A percentile compares a stretch with the other conserved stretches of the same genome.
phyloP scores from a whole-genome alignment of 2,797 vertebrate species.

The Pangasius mekongensis region DNA sequence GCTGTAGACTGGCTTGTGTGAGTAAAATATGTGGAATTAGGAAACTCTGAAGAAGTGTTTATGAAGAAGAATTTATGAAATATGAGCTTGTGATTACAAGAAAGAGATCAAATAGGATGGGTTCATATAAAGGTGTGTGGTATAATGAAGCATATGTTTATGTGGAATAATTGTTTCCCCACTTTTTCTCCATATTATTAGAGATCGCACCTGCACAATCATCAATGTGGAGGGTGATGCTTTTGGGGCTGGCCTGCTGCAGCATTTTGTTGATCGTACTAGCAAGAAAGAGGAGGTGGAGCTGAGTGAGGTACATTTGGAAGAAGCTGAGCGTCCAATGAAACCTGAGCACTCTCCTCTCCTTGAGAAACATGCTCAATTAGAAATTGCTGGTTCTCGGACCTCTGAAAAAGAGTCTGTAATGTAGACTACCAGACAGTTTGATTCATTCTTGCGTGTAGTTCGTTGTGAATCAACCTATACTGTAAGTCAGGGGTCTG shows the following conservation, averaged over 20 bases:
- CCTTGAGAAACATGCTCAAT: constrained; percentile 62
- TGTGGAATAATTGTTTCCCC: background rate
- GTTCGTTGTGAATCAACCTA: background rate
- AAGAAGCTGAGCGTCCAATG: background rate
- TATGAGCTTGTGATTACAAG: background rate
- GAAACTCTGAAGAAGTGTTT: too few species aligned
- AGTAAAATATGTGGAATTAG: constrained; percentile 65
- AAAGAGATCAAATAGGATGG: background rate
- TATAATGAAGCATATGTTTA: background rate
- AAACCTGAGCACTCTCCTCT: constrained; percentile 76
- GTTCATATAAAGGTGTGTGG: background rate
- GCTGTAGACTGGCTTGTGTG: constrained; percentile 94
- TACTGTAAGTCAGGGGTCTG: background rate
- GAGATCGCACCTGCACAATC: constrained; percentile 88
- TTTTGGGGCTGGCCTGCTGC: constrained; percentile 86
- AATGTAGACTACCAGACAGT: constrained; percentile 71
- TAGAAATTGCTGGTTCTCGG: background rate
- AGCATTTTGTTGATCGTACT: constrained; percentile 77
- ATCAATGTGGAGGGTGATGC: constrained; percentile 90
- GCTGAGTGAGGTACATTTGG: constrained; percentile 70
- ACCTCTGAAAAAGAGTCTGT: constrained; percentile 73
- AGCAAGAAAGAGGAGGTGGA: constrained; percentile 57
- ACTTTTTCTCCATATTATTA: constrained; percentile 52
- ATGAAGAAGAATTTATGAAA: background rate
- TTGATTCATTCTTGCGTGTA: background rate